Conservation (phyloP, 2,888 invertebrate species). For the Tipula unca region DNA sequence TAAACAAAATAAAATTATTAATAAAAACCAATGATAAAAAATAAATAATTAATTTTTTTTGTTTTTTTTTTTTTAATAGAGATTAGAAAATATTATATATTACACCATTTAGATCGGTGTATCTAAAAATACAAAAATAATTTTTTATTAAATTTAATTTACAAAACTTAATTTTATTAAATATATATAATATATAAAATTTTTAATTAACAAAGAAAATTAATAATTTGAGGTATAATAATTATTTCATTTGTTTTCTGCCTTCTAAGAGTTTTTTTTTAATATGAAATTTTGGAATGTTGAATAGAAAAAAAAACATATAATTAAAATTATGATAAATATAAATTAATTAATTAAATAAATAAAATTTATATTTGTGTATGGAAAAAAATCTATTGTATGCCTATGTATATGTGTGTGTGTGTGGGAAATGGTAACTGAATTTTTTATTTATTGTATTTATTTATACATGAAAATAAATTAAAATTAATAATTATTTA, state of each 20-base stretch:
- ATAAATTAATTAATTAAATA: not conserved
- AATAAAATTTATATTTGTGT: not conserved
- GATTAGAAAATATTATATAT: not conserved
- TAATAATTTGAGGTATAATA: not conserved
- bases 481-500: not conserved
- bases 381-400: not conserved
- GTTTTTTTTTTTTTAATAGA: not conserved
- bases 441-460: not conserved
- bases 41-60: not conserved
- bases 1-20: not conserved
- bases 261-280: not conserved
- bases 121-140: not conserved
- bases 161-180: not conserved
- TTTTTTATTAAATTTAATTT: not conserved
- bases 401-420: not conserved
- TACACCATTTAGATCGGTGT: not conserved
- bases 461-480: not conserved
- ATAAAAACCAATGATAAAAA: not conserved
- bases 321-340: not conserved
- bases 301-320: not conserved
- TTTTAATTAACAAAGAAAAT: not conserved
- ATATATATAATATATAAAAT: not conserved
- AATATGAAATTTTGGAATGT: not conserved
- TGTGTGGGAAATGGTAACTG: not conserved
- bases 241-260: not conserved